Evolutionary conservation across 2,797 vertebrate genomes (phyloP), one percentile per base, ranked within the genome.

Genomic region (Salarias fasciatus): DNA sequence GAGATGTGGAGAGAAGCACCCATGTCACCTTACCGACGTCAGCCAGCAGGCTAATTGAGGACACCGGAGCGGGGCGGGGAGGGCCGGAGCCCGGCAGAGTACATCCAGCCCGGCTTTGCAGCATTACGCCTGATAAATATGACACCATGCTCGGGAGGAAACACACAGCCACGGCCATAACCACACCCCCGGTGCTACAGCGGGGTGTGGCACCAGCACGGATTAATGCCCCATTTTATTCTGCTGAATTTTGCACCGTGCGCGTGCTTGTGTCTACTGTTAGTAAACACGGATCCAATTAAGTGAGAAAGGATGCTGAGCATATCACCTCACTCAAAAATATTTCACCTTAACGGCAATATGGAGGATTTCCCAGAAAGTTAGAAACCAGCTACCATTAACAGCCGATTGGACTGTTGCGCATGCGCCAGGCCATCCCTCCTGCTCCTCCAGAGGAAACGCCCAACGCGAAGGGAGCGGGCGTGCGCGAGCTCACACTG

Each of bases 11-110:
- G 65, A 62, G 60, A 72, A 75, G 80, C 85, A 57, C 83, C 72
- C 87, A 85, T 86, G 80, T 87, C 84, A 87, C 89, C 88, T 91
- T 86, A 86, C 78, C 91, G 90, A 91, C 89, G 91, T 92, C 85
- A 91, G 41, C 52, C 62, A 47, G 74, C 63, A 64, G 86, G 85
- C 82, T 86, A 89, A 89, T 86, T 88, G 85, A 88, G 87, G 87
- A 86, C 88, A 84, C 76, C 75, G 43, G 1, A 38, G 57, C 64
- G 60, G 69, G 76, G 79, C 5, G 79, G 78, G 79, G 79, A 63
- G 74, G 82, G 74, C 11, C 64, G 37, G 45, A 79, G 72, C 10
- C 75, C 12, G 54, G 35, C 58, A 37, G 59, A 56, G 50, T 40
- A 43, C 47, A 57, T 52, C 44, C 66, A 45, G 57, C 0, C 5